Base-by-base conservation (phyloP, 2,888 invertebrate genomes). In the Drosophila bunnanda region DNA sequence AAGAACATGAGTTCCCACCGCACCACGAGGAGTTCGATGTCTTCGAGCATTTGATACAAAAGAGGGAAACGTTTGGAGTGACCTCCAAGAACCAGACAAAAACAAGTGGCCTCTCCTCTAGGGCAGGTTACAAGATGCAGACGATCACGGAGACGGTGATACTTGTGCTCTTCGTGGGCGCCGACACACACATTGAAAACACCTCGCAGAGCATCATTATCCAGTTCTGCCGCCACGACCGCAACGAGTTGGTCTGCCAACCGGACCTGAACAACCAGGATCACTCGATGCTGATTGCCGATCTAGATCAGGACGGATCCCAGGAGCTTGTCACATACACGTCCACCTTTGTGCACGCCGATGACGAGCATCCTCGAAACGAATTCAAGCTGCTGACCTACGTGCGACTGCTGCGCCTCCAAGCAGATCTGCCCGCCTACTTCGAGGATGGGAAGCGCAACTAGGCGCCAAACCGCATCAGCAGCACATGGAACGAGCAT, bases 301-400 rank as follows among this genome's bases (percentile, higher is more conserved):
- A 97, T 91, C 92, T 97, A 39, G 96, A 96, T 90, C 94, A 94
- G 71, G 96, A 97, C 91, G 94, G 95, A 28, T 95, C 95, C 0
- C 95, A 95, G 89, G 96, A 97, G 91, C 91, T 97, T 55, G 95
- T 97, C 56, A 96, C 95, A 46, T 97, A 96, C 89, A 94, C 94
- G 79, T 95, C 95, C 74, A 95, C 95, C 10, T 96, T 95, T 91
- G 88, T 89, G 28, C 81, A 80, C 22, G 84, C 90, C 22, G 82
- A 88, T 6, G 82, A 88, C 6, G 91, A 89, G 32, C 90, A 91
- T 46, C 90, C 89, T 4, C 82, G 54, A 0, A 68, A 80, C 52
- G 91, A 91, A 62, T 96, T 95, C 95, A 94, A 94, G 60, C 92
- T 96, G 52, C 93, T 94, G 48, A 96, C 96, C 2, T 94, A 94